Percentiles rank a stretch among this genome's conserved stretches.
phyloP scores from a whole-genome alignment of 2,797 vertebrate species.

The Gallirallus australis region DNA sequence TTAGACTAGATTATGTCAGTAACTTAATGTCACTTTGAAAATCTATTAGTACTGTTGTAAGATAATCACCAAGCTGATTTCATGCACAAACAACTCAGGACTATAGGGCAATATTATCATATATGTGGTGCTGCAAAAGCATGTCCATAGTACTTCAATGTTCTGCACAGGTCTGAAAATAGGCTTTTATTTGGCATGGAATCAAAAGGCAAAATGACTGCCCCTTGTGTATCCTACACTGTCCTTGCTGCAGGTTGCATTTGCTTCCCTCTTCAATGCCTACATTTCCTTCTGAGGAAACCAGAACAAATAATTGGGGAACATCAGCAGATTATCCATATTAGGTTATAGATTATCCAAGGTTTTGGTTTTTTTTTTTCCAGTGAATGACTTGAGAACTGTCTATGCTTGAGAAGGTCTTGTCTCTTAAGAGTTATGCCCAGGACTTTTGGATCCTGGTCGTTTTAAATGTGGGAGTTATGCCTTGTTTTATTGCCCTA shows the following conservation, averaged over 20 bases:
- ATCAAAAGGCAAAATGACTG: not conserved
- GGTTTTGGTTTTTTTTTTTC: not conserved
- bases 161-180: not conserved
- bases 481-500: not conserved
- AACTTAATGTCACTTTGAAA: not conserved
- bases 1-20: not conserved
- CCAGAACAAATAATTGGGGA: not conserved
- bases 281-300: not conserved
- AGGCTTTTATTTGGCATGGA: not conserved
- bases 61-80: not conserved
- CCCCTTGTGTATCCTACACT: not conserved
- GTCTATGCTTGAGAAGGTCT: not conserved
- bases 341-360: not conserved
- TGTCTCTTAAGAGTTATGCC: not conserved
- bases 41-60: not conserved
- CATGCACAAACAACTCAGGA: not conserved
- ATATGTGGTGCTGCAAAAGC: not conserved
- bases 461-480: not conserved
- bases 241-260: not conserved
- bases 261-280: not conserved
- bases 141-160: not conserved
- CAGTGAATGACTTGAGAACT: not conserved
- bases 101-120: not conserved
- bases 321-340: not conserved
- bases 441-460: not conserved